These are phyloP conservation scores for Pogonognathellus flavescens DNA, from an alignment of 1,140 invertebrate species.

Conservation along the genomic window DNA sequence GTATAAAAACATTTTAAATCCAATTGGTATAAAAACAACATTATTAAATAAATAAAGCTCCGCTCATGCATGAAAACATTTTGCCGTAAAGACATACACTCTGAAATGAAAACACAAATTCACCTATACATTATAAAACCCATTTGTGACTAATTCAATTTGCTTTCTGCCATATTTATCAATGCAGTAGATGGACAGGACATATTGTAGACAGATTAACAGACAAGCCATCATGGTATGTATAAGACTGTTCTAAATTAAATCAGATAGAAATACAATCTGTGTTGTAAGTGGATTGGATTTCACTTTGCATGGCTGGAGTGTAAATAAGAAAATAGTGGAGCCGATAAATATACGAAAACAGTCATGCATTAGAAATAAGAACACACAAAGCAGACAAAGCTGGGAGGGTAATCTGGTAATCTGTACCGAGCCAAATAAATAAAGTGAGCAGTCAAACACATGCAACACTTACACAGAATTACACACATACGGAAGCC, in stretches of 20 bases:
- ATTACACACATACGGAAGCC: background rate
- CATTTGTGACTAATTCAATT: background rate
- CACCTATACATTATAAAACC: background rate
- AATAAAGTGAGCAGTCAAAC: background rate
- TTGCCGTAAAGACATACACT: background rate
- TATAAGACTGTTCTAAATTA: background rate
- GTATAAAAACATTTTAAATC: too few species aligned
- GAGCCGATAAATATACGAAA: background rate
- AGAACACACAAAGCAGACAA: background rate
- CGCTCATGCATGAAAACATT: too few species aligned
- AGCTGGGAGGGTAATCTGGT: background rate
- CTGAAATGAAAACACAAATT: background rate
- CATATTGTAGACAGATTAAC: background rate
- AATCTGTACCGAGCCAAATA: background rate
- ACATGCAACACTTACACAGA: background rate
- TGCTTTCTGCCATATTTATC: background rate
- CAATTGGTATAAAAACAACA: too few species aligned
- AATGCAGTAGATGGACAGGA: background rate
- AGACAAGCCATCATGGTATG: background rate
- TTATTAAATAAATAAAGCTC: too few species aligned
- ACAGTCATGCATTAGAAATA: background rate
- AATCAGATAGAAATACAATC: background rate
- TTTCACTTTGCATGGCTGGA: background rate
- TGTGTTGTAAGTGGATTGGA: slow-evolving; percentile 12
- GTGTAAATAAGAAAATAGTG: background rate